Evolutionary conservation across 1,140 invertebrate species (phyloP).

Genomic region (Augochlora pura): DNA sequence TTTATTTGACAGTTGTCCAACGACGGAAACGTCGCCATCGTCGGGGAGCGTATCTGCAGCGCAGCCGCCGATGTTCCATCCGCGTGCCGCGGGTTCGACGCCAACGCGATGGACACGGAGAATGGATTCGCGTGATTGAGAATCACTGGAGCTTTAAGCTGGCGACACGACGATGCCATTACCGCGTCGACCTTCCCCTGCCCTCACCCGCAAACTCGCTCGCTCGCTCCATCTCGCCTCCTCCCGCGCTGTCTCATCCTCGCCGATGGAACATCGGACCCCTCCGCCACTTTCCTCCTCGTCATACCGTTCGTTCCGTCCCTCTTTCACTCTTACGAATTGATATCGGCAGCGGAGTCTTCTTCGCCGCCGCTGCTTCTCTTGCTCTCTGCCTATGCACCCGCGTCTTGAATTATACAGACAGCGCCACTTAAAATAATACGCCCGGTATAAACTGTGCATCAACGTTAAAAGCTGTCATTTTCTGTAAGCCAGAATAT

Average conservation of each 20-base stretch:
- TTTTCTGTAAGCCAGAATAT: slow-evolving; percentile 79
- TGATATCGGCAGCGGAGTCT: neutral
- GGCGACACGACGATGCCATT: slow-evolving; percentile 73
- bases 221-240: slow-evolving; percentile 44
- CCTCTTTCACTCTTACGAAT: slow-evolving; percentile 19
- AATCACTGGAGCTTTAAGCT: slow-evolving; percentile 72
- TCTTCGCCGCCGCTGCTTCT: neutral
- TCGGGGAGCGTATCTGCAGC: slow-evolving; percentile 23
- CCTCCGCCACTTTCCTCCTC: neutral
- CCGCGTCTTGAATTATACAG: slow-evolving; percentile 76
- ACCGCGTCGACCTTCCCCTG: slow-evolving; percentile 67
- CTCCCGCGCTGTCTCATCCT: slow-evolving; percentile 19
- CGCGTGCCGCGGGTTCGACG: slow-evolving; percentile 24
- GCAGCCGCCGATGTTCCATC: slow-evolving; percentile 25
- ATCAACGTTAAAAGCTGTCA: slow-evolving; percentile 80
- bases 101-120: slow-evolving; percentile 40
- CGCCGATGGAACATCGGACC: slow-evolving; percentile 7
- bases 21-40: slow-evolving; percentile 22
- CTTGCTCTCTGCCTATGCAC: slow-evolving; percentile 36
- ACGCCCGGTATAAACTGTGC: slow-evolving; percentile 78
- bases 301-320: neutral
- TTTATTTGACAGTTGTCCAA: slow-evolving; percentile 38
- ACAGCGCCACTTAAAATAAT: slow-evolving; percentile 79
- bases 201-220: slow-evolving; percentile 27
- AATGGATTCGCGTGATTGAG: slow-evolving; percentile 67